Percentiles rank a stretch among this genome's conserved stretches.
Evolutionary conservation across 2,797 vertebrate genomes (phyloP).

Genomic region (Microctenopoma stevenorrisi): DNA sequence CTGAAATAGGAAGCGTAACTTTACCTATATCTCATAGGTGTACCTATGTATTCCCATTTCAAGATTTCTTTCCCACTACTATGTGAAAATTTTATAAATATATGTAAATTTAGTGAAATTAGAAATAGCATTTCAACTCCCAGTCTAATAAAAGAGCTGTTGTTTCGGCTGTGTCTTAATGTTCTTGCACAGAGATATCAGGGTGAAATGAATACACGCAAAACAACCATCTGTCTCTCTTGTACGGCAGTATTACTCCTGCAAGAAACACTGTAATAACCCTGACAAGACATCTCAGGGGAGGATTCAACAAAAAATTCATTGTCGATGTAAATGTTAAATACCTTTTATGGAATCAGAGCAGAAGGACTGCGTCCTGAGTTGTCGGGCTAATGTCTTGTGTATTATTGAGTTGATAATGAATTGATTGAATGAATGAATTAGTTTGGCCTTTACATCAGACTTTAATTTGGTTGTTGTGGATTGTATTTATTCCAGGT

Average conservation of each 20-base stretch:
- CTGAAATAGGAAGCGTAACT: background rate
- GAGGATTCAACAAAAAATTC: conserved; percentile 5
- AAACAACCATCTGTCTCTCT: conserved; percentile 20
- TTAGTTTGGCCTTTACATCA: conserved; percentile 42
- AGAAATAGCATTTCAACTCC: conserved; percentile 1
- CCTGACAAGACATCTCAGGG: background rate
- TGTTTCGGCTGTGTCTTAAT: background rate
- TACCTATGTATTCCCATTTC: background rate
- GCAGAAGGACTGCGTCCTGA: conserved; percentile 18
- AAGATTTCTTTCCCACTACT: background rate
- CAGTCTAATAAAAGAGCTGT: background rate
- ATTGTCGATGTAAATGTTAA: conserved; percentile 24
- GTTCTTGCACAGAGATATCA: background rate
- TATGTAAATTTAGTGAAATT: conserved; percentile 15
- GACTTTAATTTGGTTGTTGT: conserved; percentile 52
- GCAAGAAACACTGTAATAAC: conserved; percentile 2
- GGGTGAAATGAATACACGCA: conserved; percentile 2
- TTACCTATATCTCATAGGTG: background rate
- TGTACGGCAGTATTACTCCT: background rate
- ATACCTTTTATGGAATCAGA: conserved; percentile 20
- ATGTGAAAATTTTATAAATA: background rate
- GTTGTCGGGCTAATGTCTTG: background rate
- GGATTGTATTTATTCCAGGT: conserved; percentile 31
- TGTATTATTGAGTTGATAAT: conserved; percentile 26
- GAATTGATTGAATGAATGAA: conserved; percentile 1